phyloP scores from a whole-genome alignment of 2,113 vertebrate species.

The Harpagus bidentatus region DNA sequence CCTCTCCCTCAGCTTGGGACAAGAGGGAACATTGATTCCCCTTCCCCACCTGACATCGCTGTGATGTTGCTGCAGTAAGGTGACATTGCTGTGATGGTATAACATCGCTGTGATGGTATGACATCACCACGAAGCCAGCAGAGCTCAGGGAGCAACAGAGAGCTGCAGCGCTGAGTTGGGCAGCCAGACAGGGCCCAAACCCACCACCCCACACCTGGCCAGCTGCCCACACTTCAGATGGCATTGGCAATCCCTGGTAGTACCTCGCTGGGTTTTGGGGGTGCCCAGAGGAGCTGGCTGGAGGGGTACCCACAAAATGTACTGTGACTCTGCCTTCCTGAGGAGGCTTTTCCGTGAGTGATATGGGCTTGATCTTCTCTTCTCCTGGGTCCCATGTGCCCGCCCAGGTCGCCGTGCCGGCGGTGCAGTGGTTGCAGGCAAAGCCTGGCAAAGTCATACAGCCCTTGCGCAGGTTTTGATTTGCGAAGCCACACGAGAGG shows the following conservation, averaged over 20 bases:
- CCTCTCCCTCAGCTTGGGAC: background rate
- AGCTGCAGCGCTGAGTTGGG: background rate
- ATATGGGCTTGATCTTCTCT: background rate
- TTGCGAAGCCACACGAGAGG: background rate
- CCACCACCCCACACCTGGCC: background rate
- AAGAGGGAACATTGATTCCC: background rate
- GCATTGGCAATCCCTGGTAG: fast-evolving
- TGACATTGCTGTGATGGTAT: background rate
- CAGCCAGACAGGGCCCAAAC: background rate
- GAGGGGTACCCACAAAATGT: background rate
- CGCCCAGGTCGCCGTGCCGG: fast-evolving
- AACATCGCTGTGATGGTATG: background rate
- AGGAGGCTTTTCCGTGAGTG: background rate
- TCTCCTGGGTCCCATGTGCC: fast-evolving
- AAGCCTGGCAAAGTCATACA: background rate
- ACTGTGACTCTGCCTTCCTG: background rate
- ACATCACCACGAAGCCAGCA: background rate
- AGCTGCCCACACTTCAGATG: background rate
- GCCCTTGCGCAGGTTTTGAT: background rate
- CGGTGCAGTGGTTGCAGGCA: background rate
- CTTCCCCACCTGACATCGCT: background rate
- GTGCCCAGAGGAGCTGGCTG: background rate
- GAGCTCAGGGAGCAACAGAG: background rate
- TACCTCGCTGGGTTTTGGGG: background rate
- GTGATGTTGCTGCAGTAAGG: background rate